Base-by-base conservation (phyloP, 2,113 vertebrate genomes). In the Myotis yumanensis region DNA sequence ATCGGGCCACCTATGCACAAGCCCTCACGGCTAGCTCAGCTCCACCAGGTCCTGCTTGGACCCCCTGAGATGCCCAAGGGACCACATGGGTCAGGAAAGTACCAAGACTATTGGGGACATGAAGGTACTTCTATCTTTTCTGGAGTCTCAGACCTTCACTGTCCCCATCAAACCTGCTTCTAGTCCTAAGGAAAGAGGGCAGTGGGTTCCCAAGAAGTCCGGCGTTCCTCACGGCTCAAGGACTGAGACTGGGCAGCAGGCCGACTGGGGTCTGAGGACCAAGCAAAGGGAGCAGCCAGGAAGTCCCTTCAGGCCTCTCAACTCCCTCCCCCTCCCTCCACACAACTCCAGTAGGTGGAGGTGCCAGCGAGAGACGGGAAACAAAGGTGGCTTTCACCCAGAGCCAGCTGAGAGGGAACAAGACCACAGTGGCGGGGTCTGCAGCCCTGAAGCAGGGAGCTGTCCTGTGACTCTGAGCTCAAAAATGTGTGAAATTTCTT, bases 401-500 rank as follows among this genome's bases (percentile, higher is more conserved):
- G 91, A 72, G 85, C 89, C 90, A 37, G 87, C 73, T 43, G 48
- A 88, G 91, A 95, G 71, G 95, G 90, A 54, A 91, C 2, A 0
- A 11, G 59, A 62, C 23, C 59, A 9, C 35, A 0, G 35, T 11
- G 77, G 79, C 32, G 0, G 75, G 94, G 91, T 95, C 96, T 94
- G 91, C 91, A 97, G 97, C 97, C 93, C 86, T 89, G 94, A 96
- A 97, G 20, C 97, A 81, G 95, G 89, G 93, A 93, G 95, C 92
- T 4, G 90, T 97, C 95, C 96, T 98, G 97, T 97, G 97, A 96
- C 97, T 98, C 95, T 90, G 90, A 93, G 87, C 97, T 95, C 89
- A 12, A 96, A 97, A 98, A 98, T 97, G 98, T 98, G 98, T 98
- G 98, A 98, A 98, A 98, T 97, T 98, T 96, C 23, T 97, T 97